These are phyloP conservation scores for Lasioglossum baleicum DNA, from an alignment of 1,140 invertebrate genomes.

Conservation along the genomic window DNA sequence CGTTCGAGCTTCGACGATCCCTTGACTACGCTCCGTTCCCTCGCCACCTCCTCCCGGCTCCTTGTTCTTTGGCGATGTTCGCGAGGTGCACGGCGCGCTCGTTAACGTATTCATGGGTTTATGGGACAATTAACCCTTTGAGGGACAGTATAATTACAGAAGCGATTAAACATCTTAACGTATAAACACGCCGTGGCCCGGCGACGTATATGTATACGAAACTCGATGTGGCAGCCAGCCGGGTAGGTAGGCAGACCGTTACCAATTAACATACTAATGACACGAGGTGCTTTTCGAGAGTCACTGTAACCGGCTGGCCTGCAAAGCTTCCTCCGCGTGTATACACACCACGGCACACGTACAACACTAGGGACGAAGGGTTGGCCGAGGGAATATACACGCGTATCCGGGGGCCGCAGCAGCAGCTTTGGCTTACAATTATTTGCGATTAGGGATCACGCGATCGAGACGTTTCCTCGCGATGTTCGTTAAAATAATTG, in stretches of 20 bases:
- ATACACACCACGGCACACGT: not conserved
- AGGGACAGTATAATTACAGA: slow-evolving; percentile 81
- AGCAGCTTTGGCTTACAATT: slow-evolving; percentile 25
- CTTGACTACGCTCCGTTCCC: slow-evolving; percentile 12
- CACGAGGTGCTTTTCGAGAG: slow-evolving; percentile 66
- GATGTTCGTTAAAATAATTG: slow-evolving; percentile 27
- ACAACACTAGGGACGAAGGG: no score
- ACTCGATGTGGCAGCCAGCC: slow-evolving; percentile 67
- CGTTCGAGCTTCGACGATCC: not conserved
- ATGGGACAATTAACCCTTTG: slow-evolving; percentile 80
- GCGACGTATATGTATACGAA: slow-evolving; percentile 59
- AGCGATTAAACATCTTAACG: slow-evolving; percentile 80
- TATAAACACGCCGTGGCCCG: slow-evolving; percentile 73
- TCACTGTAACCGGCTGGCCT: slow-evolving; percentile 55
- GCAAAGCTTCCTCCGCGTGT: slow-evolving; percentile 8
- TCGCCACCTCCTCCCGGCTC: slow-evolving; percentile 31
- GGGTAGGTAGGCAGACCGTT: slow-evolving; percentile 57
- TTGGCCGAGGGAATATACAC: no score
- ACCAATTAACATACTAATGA: slow-evolving; percentile 72
- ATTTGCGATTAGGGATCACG: slow-evolving; percentile 46
- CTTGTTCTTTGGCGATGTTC: slow-evolving; percentile 69
- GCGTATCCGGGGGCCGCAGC: no score
- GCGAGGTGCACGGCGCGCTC: slow-evolving; percentile 70
- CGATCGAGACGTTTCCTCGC: slow-evolving; percentile 28
- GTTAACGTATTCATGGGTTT: slow-evolving; percentile 80